Evolutionary conservation across 2,113 vertebrate species (phyloP), one percentile per base, ranked within the genome.

Genomic region (Romanogobio albipinnatus): DNA sequence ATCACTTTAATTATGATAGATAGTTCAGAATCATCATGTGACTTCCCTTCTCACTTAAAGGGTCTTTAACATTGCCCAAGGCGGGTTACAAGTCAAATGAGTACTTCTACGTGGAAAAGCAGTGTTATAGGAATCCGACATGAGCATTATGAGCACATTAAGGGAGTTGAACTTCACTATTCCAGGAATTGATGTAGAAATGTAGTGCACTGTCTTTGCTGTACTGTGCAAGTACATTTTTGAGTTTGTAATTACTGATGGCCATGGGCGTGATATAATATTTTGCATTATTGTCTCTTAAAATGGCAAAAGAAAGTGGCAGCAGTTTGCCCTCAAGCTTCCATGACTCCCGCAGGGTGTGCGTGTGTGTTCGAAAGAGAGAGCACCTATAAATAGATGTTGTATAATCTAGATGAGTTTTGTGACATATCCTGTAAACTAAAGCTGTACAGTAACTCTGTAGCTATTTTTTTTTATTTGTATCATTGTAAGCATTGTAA

Each of bases 251-350:
- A 62, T 49, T 11, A 19, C 39, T 81, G n/a, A 66, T 0, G 1
- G 26, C 49, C 29, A 53, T 17, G 8, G 61, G 43, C 61, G 51
- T 68, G 4, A 81, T 81, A 24, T 51, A 36, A 36, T 68, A 33
- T 51, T 33, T 33, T 5, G 10, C 61, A n/a, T 51, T 81, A 51
- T 79, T 61, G 26, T 80, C 43, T 64, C 66, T 81, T 62, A 17
- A 47, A 64, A 66, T 66, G 11, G 43, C 8, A 80, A 80, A 80
- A 80, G 43, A 59, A 64, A 19, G 43, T 64, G 39, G 14, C 58
- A 80, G 61, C 61, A 8, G 61, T 33, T 81, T 66, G 45, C 24
- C 79, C 26, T 81, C 61, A 68, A 68, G 79, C 79, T 33, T 66
- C 61, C 8, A 15, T 5, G 33, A 68, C 26, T 68, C 15, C 64